These are phyloP conservation scores for Beaufortia kweichowensis DNA, from an alignment of 2,113 vertebrate genomes.

Conservation along the genomic window DNA sequence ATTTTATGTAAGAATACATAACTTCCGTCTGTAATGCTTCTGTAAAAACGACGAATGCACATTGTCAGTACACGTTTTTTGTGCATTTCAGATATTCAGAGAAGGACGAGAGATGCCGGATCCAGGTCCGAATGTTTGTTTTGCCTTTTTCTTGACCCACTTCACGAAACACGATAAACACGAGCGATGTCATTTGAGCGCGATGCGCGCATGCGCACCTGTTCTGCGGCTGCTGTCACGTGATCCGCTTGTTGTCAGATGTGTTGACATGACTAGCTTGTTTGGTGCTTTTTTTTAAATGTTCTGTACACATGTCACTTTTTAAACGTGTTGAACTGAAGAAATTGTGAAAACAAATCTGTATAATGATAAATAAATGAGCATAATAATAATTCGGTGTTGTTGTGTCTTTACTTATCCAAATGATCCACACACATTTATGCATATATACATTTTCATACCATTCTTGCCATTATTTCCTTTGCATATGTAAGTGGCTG, in stretches of 20 bases:
- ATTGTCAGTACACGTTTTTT: too few species aligned
- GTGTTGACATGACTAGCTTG: neutral
- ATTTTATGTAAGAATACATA: too few species aligned
- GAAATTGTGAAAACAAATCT: neutral
- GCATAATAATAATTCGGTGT: neutral
- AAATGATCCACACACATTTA: neutral
- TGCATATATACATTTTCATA: neutral
- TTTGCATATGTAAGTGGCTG: too few species aligned
- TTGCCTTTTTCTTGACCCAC: constrained; percentile 21
- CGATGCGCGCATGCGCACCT: neutral
- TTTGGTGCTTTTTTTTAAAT: neutral
- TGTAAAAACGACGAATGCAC: too few species aligned
- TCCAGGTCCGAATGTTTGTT: constrained; percentile 45
- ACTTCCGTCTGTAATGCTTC: too few species aligned
- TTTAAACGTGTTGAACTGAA: neutral
- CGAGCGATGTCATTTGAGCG: neutral
- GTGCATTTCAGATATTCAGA: constrained; percentile 13
- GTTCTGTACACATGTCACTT: neutral
- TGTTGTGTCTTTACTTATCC: neutral
- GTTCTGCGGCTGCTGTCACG: constrained; percentile 19
- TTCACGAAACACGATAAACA: constrained; percentile 15
- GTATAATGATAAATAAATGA: neutral
- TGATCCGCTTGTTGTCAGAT: neutral
- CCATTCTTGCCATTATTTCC: too few species aligned
- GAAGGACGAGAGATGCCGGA: constrained; percentile 38